Evolutionary conservation across 1,140 invertebrate genomes (phyloP).

Genomic region (Drosophila equinoxialis): DNA sequence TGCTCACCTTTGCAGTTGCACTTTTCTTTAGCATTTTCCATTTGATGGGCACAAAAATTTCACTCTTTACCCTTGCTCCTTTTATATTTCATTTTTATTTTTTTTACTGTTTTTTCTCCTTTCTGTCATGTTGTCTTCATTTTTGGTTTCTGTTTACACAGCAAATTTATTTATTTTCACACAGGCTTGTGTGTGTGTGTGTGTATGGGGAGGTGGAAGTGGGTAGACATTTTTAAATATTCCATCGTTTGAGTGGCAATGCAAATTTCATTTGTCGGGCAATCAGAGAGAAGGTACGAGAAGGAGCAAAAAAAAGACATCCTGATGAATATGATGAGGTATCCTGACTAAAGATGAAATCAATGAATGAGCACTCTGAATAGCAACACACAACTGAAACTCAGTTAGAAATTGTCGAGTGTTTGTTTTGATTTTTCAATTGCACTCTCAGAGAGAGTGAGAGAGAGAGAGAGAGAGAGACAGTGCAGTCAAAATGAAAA

Average conservation of each 20-base stretch:
- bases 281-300: constrained; percentile 27
- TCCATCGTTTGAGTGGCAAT: constrained; percentile 72
- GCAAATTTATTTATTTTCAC: constrained; percentile 81
- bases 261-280: constrained; percentile 65
- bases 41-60: constrained; percentile 58
- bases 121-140: constrained; percentile 32
- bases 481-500: neutral
- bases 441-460: neutral
- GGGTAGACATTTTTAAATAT: constrained; percentile 70
- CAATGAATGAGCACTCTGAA: neutral
- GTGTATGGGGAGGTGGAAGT: neutral
- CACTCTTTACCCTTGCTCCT: constrained; percentile 28
- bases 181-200: constrained; percentile 34
- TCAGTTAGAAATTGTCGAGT: constrained; percentile 16
- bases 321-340: neutral
- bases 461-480: neutral
- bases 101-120: constrained; percentile 36
- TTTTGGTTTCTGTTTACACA: constrained; percentile 67
- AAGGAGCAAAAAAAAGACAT: neutral
- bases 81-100: constrained; percentile 37
- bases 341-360: neutral
- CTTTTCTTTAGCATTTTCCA: constrained; percentile 62
- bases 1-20: constrained; percentile 45
- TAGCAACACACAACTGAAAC: constrained; percentile 1
- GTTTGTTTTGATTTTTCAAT: constrained; percentile 17